A percentile compares a stretch with the other conserved stretches of the same genome.
Conservation (phyloP, 2,888 invertebrate genomes). For the Dicyrtoma fusca region DNA sequence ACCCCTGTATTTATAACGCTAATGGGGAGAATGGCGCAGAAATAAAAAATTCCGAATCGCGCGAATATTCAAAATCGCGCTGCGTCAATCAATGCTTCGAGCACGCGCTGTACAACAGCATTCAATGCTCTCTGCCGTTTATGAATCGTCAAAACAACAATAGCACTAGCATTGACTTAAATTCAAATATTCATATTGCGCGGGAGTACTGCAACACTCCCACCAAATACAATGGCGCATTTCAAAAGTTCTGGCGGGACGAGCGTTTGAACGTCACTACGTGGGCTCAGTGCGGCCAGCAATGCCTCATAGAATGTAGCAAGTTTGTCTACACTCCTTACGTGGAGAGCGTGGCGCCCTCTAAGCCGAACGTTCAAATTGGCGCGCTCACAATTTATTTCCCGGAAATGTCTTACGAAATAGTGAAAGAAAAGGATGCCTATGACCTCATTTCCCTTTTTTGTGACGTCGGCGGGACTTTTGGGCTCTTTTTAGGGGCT, state of each 20-base stretch:
- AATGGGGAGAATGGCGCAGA: no score
- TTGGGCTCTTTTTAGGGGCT: constrained; percentile 45
- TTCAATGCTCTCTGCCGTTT: constrained; percentile 39
- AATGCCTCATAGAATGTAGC: constrained; percentile 42
- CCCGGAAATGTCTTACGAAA: constrained; percentile 49
- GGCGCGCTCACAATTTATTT: constrained; percentile 42
- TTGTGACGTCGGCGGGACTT: constrained; percentile 48
- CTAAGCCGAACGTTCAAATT: constrained; percentile 25
- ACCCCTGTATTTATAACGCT: constrained; percentile 40
- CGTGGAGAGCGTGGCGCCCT: constrained; percentile 45
- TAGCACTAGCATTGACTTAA: not conserved
- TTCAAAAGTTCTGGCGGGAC: constrained; percentile 29
- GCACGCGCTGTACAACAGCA: constrained; percentile 27
- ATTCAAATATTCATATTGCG: not conserved
- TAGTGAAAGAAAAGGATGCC: constrained; percentile 43
- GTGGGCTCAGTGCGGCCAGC: constrained; percentile 43
- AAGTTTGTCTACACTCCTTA: constrained; percentile 46
- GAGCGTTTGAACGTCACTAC: constrained; percentile 32
- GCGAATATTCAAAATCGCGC: constrained; percentile 44
- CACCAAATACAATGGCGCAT: constrained; percentile 23
- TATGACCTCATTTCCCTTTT: constrained; percentile 46
- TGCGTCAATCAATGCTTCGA: constrained; percentile 51
- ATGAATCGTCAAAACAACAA: constrained; percentile 2
- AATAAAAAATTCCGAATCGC: no score
- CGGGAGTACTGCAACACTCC: constrained; percentile 28